Base-by-base conservation (phyloP, 2,797 vertebrate species). In the Microchirus variegatus region DNA sequence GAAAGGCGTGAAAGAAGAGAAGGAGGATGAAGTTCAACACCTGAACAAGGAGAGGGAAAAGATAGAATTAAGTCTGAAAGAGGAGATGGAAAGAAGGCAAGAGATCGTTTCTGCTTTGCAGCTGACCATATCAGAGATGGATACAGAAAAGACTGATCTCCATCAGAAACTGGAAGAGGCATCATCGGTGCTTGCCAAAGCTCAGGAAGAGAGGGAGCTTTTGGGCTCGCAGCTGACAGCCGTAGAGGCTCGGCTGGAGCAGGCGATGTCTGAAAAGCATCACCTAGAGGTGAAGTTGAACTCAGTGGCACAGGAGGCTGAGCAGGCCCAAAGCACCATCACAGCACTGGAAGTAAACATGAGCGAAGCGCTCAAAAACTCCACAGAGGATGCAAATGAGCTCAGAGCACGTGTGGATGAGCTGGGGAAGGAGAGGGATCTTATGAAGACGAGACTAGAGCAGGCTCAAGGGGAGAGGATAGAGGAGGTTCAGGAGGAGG, bases 81-180 rank as follows among this genome's bases (percentile, higher is more conserved):
- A 84, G 22, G 81, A 81, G 63, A 10, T 63, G n/a, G 38, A 78
- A 50, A 69, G 35, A 51, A 87, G 90, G 18, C 78, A 92, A 47
- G 84, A 44, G 36, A 80, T 64, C 36, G 59, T 77, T 69, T 60
- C 75, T 53, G 70, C 88, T 64, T 88, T 95, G 55, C 85, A 89
- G 64, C 68, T 86, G 44, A 85, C 88, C 56, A 47, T 91, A 11
- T 77, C 85, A 61, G 79, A 86, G 47, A 83, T 92, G 49, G 78
- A 86, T 16, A 65, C 81, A 19, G 83, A 77, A 61, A 96, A 83
- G 37, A 62, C 37, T 8, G 75, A 90, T 43, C 85, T 96, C 46
- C 80, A 88, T 41, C 76, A 89, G 72, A 92, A 90, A 42, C 54
- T 92, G 49, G 90, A 92, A 59, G 90, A 92, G 43, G 78, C 93